Conservation (phyloP, 2,797 vertebrate species). For the Bovichtus variegatus region DNA sequence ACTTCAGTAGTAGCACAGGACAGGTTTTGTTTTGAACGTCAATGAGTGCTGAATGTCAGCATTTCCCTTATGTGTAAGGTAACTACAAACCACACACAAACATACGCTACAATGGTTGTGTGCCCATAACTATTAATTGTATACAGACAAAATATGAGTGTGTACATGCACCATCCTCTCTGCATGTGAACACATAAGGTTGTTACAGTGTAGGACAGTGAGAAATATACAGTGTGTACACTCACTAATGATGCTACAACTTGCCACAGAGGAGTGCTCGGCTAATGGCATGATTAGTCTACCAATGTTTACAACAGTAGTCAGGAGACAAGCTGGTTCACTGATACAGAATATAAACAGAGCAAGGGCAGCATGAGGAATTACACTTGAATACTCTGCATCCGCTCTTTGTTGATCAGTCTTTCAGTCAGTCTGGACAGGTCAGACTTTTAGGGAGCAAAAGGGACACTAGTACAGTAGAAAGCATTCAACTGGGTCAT, state of each 20-base stretch:
- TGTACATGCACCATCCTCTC: conserved; percentile 60
- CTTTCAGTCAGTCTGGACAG: conserved; percentile 75
- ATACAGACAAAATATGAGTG: conserved; percentile 55
- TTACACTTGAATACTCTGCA: conserved; percentile 65
- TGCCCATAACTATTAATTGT: conserved; percentile 52
- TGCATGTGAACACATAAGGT: conserved; percentile 63
- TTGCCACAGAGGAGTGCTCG: conserved; percentile 67
- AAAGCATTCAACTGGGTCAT: conserved; percentile 87
- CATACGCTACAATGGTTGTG: conserved; percentile 85
- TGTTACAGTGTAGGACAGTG: conserved; percentile 64
- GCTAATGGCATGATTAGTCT: conserved; percentile 49
- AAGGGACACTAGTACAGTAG: conserved; percentile 71
- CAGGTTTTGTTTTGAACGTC: conserved; percentile 61
- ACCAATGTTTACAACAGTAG: conserved; percentile 67
- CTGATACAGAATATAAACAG: conserved; percentile 59
- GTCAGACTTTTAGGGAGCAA: conserved; percentile 42
- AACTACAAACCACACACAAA: conserved; percentile 77
- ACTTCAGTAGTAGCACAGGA: conserved; percentile 73
- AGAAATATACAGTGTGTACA: conserved; percentile 59
- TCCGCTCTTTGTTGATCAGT: conserved; percentile 55
- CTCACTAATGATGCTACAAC: conserved; percentile 73
- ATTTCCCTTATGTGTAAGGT: conserved; percentile 65
- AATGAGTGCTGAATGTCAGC: conserved; percentile 80
- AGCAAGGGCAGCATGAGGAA: conserved; percentile 53
- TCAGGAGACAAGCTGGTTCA: conserved; percentile 61